A percentile compares a stretch with the other conserved stretches of the same genome.
These are phyloP conservation scores for Hydrotaea diabolus DNA, from an alignment of 2,888 invertebrate genomes.

Conservation along the genomic window DNA sequence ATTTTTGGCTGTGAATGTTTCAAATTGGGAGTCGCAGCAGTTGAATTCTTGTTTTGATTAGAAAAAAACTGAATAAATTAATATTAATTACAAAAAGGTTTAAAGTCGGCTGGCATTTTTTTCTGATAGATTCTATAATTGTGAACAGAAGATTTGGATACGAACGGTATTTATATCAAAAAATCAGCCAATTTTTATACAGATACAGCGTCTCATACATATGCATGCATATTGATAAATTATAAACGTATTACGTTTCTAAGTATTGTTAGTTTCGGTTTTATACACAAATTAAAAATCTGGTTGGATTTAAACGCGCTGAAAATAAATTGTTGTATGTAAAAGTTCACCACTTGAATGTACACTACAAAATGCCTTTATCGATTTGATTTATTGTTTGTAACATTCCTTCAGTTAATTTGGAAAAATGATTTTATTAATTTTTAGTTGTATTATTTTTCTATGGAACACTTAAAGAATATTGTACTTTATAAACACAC, in stretches of 20 bases:
- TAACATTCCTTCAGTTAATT: too few species aligned
- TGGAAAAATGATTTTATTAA: too few species aligned
- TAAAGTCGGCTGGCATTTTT: neutral
- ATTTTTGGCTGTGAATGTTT: neutral
- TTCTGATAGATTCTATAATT: neutral
- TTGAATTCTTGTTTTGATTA: constrained; percentile 1
- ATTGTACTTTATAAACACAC: too few species aligned
- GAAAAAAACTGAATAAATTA: constrained; percentile 6
- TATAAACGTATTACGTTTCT: neutral
- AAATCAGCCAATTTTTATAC: neutral
- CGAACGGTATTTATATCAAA: neutral
- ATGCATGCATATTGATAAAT: neutral
- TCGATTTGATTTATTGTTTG: too few species aligned
- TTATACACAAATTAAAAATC: neutral
- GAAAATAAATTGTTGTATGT: neutral
- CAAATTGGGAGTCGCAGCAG: neutral
- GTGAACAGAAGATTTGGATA: neutral
- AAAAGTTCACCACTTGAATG: neutral
- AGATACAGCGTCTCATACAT: neutral
- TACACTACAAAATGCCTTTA: too few species aligned
- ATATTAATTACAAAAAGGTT: constrained; percentile 15
- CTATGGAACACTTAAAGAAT: too few species aligned
- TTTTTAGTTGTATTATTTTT: too few species aligned
- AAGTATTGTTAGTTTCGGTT: neutral
- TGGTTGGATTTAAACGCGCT: neutral